These are phyloP conservation scores for Phymastichus coffea DNA, from an alignment of 1,140 invertebrate species.

Conservation along the genomic window DNA sequence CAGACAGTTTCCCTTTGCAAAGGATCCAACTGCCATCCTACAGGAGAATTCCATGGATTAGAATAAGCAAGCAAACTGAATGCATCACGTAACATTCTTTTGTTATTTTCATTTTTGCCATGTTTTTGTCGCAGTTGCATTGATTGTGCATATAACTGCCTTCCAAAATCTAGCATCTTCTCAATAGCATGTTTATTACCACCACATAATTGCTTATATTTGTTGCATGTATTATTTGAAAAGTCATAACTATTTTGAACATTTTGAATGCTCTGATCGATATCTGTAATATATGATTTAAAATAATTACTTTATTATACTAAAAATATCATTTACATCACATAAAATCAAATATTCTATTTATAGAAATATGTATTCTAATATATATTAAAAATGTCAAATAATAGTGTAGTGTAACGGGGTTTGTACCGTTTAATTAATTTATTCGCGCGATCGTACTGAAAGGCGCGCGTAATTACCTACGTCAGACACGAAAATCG, in stretches of 20 bases:
- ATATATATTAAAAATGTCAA: too few relatives aligned
- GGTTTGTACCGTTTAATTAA: too few relatives aligned
- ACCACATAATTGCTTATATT: conserved; percentile 69
- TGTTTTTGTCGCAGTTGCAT: conserved; percentile 79
- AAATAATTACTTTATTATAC: conserved; percentile 16
- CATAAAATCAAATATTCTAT: too few relatives aligned
- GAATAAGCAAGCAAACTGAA: conserved; percentile 97
- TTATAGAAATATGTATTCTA: too few relatives aligned
- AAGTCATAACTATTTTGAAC: conserved; percentile 31
- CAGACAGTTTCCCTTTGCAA: conserved; percentile 91
- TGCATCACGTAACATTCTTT: conserved; percentile 94
- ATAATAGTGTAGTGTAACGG: too few relatives aligned
- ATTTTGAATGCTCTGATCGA: conserved; percentile 50
- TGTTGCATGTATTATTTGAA: conserved; percentile 45
- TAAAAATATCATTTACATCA: too few relatives aligned
- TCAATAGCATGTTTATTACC: conserved; percentile 82
- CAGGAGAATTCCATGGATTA: conserved; percentile 95
- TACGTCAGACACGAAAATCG: too few relatives aligned
- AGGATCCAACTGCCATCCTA: conserved; percentile 92
- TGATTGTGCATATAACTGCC: conserved; percentile 89
- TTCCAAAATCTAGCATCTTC: conserved; percentile 90
- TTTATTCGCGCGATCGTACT: too few relatives aligned
- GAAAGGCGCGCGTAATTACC: too few relatives aligned
- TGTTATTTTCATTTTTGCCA: conserved; percentile 82
- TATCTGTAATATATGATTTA: conserved; percentile 43